phyloP scores from a whole-genome alignment of 2,113 vertebrate genomes.

The Sylvicapra grimmia region DNA sequence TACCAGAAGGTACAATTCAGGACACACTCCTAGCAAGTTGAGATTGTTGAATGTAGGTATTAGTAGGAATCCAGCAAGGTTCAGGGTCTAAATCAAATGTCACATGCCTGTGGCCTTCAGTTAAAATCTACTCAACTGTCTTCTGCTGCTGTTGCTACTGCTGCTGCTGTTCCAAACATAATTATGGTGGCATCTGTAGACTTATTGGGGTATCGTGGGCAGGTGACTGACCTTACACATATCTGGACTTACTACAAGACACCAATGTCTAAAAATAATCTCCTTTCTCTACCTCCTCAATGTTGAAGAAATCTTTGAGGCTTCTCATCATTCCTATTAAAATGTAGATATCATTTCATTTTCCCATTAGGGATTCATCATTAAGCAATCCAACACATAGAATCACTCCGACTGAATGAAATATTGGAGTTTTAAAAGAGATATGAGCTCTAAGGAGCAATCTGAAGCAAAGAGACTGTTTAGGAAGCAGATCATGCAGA shows the following conservation, averaged over 20 bases:
- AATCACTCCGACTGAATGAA: neutral
- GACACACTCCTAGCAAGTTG: constrained; percentile 55
- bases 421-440: neutral
- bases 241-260: neutral
- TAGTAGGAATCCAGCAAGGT: constrained; percentile 34
- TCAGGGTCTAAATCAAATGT: constrained; percentile 63
- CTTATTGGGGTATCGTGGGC: neutral
- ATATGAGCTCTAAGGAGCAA: neutral
- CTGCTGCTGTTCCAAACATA: neutral
- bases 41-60: constrained; percentile 65
- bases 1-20: constrained; percentile 44
- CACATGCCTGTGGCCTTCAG: neutral
- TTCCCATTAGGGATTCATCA: neutral
- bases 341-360: neutral
- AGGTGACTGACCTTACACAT: neutral
- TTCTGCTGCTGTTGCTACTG: neutral
- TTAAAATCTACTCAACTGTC: neutral
- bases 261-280: neutral
- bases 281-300: neutral
- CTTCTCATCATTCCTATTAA: neutral
- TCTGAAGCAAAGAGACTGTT: neutral
- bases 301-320: neutral
- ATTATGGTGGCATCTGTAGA: neutral
- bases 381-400: neutral
- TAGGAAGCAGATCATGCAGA: neutral